phyloP scores from a whole-genome alignment of 2,888 invertebrate species.

The Ichneumon xanthorius region DNA sequence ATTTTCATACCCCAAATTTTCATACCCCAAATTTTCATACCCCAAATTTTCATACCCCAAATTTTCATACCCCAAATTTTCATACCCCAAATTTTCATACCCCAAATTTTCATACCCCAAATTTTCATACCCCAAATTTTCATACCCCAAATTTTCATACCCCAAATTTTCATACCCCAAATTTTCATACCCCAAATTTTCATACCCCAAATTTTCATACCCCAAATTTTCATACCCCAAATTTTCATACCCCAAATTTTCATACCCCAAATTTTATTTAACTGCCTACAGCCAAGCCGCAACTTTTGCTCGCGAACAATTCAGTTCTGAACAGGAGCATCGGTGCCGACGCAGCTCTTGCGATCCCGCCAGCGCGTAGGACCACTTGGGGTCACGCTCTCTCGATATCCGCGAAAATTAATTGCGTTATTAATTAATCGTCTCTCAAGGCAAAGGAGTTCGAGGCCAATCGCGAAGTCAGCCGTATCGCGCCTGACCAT shows the following conservation, averaged over 20 bases:
- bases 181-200: background rate
- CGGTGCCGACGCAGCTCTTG: too few relatives aligned
- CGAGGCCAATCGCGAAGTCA: background rate
- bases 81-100: too few relatives aligned
- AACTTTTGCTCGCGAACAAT: too few relatives aligned
- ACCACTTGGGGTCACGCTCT: background rate
- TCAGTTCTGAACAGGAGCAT: too few relatives aligned
- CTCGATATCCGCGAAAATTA: background rate
- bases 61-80: background rate
- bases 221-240: too few relatives aligned
- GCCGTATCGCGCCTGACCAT: conserved; percentile 28
- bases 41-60: background rate
- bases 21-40: background rate
- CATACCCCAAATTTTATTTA: background rate
- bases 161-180: background rate
- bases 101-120: too few relatives aligned
- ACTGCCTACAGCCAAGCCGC: too few relatives aligned
- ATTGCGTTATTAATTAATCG: conserved; percentile 15
- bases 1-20: background rate
- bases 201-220: background rate
- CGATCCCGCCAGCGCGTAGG: background rate
- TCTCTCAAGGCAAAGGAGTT: conserved; percentile 16
- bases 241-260: background rate
- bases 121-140: background rate
- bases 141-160: background rate